These are phyloP conservation scores for Drosophila micromelanica DNA, from an alignment of 1,140 invertebrate species.

Conservation along the genomic window DNA sequence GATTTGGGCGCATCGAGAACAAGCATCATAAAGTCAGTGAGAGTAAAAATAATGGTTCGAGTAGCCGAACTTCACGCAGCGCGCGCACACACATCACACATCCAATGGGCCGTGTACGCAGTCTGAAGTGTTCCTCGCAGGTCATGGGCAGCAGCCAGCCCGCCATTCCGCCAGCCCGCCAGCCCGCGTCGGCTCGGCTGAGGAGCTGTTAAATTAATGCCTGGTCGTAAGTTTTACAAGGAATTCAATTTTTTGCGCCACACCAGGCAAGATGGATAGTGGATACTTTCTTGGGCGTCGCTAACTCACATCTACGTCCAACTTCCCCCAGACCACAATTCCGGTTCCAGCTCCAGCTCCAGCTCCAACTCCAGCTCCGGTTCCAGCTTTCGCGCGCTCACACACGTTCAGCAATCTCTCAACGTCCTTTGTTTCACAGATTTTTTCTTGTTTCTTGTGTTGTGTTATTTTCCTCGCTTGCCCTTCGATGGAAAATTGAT, in stretches of 20 bases:
- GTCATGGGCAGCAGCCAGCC: constrained; percentile 5
- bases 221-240: constrained; percentile 82
- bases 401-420: constrained; percentile 41
- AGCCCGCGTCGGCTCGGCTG: constrained; percentile 6
- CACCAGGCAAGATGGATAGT: constrained; percentile 75
- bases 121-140: constrained; percentile 54
- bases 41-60: constrained; percentile 63
- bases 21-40: constrained; percentile 76
- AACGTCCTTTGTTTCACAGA: constrained; percentile 34
- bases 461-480: constrained; percentile 35
- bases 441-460: constrained; percentile 3
- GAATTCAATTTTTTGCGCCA: constrained; percentile 80
- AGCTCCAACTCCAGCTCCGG: neutral
- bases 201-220: constrained; percentile 79
- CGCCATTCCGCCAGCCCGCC: neutral
- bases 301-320: constrained; percentile 22
- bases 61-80: neutral
- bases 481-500: constrained; percentile 69
- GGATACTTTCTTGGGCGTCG: constrained; percentile 47
- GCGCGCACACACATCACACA: constrained; percentile 30
- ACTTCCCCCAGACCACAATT: neutral
- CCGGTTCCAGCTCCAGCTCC: neutral
- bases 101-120: constrained; percentile 79
- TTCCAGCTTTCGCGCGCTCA: constrained; percentile 8
- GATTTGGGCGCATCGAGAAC: constrained; percentile 72